Percentiles rank a stretch among this genome's conserved stretches.
Conservation (phyloP, 2,113 vertebrate genomes). For the Grantiella picta region DNA sequence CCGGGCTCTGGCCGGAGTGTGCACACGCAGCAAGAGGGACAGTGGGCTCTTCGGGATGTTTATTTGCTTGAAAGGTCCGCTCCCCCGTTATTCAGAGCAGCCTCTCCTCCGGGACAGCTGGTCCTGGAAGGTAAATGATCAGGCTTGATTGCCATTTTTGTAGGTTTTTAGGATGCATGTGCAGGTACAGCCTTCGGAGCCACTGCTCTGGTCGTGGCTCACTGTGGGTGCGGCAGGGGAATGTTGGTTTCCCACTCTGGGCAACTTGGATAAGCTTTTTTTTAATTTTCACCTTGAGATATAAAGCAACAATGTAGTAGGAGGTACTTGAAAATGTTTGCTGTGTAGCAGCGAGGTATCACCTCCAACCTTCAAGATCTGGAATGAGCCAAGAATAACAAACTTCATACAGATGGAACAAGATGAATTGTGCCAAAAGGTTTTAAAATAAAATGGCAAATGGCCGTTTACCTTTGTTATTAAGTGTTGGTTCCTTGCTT, state of each 20-base stretch:
- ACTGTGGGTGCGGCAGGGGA: background rate
- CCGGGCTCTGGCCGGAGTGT: accelerated
- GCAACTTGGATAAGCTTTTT: background rate
- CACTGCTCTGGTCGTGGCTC: background rate
- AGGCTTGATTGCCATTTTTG: background rate
- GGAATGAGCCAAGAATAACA: background rate
- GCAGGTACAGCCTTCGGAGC: background rate
- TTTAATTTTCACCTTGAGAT: background rate
- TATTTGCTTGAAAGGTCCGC: background rate
- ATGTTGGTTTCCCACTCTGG: background rate
- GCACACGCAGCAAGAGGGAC: background rate
- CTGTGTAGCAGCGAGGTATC: background rate
- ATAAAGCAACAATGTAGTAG: background rate
- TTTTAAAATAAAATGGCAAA: background rate
- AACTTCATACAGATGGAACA: background rate
- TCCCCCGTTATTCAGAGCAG: background rate
- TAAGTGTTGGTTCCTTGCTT: background rate
- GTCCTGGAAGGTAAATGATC: background rate
- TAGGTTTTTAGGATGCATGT: background rate
- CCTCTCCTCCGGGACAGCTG: background rate
- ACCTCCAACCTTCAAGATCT: accelerated
- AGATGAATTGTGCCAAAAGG: background rate
- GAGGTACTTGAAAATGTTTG: background rate
- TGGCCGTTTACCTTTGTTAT: background rate
- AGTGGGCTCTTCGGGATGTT: background rate